Base-by-base conservation (phyloP, 1,140 invertebrate genomes). In the Adoxophyes honmai region DNA sequence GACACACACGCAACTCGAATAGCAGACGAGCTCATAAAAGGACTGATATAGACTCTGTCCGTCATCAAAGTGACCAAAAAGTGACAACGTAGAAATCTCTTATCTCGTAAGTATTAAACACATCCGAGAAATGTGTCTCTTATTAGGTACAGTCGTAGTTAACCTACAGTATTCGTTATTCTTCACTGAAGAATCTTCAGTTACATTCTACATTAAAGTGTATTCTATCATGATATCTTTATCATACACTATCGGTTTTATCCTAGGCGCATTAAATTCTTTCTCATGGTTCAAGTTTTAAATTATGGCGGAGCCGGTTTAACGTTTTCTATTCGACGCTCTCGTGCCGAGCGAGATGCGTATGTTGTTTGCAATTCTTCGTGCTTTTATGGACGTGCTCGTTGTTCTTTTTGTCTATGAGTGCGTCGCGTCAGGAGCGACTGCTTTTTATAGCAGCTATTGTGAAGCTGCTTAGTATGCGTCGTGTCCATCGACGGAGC, bases 371-470 rank as follows among this genome's bases (percentile, higher is more conserved):
- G 34, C 28, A 54, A 34, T 34, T 13, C 38, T 13, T 44, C 14
- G 38, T 18, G 16, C 18, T 60, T 57, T 64, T 51, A 51, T 62
- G 52, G 62, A 60, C 56, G 55, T 58, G 60, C 58, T 55, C 59
- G 52, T 51, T 55, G 18, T 63, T 58, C 42, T 55, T 60, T 35
- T 18, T 55, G 56, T 28, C 59, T 48, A 38, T 70, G 54, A 66
- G 67, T 74, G 15, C 21, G 15, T 62, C 18, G 57, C 51, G 42
- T 64, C 59, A 66, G 59, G 55, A 59, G 52, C 65, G 65, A 60
- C 59, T 60, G 52, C 65, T 73, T 77, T 75, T 75, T 75, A 73
- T 72, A 73, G 64, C 38, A 52, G 64, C 70, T 68, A 75, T 79
- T 70, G 64, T 70, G 62, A 62, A 54, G 38, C 64, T 71, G 62